Conservation (phyloP, 2,797 vertebrate species). For the Sebastiscus albofasciatus region DNA sequence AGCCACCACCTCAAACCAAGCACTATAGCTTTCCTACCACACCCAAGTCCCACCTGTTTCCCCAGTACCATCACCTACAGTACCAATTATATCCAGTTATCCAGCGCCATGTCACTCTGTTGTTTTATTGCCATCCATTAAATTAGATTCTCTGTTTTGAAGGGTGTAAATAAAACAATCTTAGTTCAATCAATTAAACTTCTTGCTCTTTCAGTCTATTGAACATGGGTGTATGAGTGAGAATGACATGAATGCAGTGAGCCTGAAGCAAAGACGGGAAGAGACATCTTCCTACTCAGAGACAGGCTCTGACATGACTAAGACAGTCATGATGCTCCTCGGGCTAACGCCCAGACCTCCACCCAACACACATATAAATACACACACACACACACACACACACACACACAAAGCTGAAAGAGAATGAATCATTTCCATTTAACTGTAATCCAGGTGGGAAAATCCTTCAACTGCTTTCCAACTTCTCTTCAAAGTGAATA, state of each 20-base stretch:
- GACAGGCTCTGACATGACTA: constrained; percentile 66
- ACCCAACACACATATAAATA: constrained; percentile 5
- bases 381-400: background rate
- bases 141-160: background rate
- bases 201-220: background rate
- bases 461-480: background rate
- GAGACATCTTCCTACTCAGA: constrained; percentile 22
- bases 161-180: constrained; percentile 60
- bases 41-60: constrained; percentile 3
- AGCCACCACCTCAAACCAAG: background rate
- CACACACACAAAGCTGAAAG: background rate
- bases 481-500: background rate
- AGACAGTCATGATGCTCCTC: constrained; percentile 15
- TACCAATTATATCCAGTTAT: background rate
- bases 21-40: background rate
- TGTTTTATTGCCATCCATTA: background rate
- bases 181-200: background rate
- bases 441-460: constrained; percentile 11
- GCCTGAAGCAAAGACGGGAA: constrained; percentile 19
- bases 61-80: background rate
- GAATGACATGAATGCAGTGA: background rate
- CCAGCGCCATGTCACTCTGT: background rate
- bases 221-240: background rate
- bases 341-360: constrained; percentile 44
- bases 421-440: constrained; percentile 32